A percentile compares a stretch with the other conserved stretches of the same genome.
Conservation (phyloP, 2,797 vertebrate genomes). For the Columba guinea region DNA sequence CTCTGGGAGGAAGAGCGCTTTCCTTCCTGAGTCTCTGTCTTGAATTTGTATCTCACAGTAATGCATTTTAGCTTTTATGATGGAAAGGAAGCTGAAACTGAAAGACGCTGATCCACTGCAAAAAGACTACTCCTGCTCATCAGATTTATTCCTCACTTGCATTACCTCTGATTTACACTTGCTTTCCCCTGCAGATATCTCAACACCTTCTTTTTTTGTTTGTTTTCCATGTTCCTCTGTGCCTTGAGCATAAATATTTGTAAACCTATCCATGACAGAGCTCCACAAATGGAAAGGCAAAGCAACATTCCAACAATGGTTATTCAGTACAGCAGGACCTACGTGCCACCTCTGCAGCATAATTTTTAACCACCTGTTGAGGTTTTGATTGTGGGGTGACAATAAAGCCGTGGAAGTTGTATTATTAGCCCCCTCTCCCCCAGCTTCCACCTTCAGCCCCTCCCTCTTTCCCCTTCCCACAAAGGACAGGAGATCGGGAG, state of each 20-base stretch:
- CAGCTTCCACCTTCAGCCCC: no score
- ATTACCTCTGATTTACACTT: neutral
- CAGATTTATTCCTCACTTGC: neutral
- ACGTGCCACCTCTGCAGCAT: accelerated
- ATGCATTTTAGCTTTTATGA: neutral
- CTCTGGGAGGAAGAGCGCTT: neutral
- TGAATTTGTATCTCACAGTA: neutral
- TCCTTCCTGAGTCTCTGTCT: neutral
- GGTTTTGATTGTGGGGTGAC: no score
- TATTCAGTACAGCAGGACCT: neutral
- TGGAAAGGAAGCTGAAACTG: neutral
- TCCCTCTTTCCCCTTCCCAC: no score
- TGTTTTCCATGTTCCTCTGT: neutral
- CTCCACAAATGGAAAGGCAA: neutral
- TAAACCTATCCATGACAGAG: neutral
- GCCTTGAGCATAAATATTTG: neutral
- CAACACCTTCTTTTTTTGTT: neutral
- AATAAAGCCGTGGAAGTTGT: no score
- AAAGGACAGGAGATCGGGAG: no score
- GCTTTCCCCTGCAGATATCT: neutral
- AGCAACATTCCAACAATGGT: neutral
- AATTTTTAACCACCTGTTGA: neutral
- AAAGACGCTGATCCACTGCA: neutral
- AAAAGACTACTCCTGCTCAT: neutral
- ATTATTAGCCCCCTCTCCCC: no score